phyloP scores from a whole-genome alignment of 1,140 invertebrate genomes.

The Aplysia californica region DNA sequence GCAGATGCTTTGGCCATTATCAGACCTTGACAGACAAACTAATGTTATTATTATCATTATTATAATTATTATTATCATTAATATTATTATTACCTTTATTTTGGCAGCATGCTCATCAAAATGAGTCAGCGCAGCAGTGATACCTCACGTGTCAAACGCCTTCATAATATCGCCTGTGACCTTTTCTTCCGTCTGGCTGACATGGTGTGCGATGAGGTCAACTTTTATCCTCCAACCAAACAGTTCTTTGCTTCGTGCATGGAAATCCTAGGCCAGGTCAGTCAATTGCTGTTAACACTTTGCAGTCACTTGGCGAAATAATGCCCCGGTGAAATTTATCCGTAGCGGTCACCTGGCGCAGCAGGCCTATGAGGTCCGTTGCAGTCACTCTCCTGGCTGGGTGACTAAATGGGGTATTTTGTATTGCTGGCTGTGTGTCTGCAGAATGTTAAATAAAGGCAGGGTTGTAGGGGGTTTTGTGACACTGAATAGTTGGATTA shows the following conservation, averaged over 20 bases:
- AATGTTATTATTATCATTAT: too few species aligned
- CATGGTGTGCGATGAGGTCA: slow-evolving; percentile 76
- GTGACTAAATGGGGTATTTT: too few species aligned
- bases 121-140: slow-evolving; percentile 46
- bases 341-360: not conserved
- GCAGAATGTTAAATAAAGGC: too few species aligned
- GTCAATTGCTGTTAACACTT: slow-evolving; percentile 32
- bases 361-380: not conserved
- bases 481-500: too few species aligned
- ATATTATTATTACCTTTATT: not conserved
- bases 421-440: too few species aligned
- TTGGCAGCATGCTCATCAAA: slow-evolving; percentile 53
- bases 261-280: slow-evolving; percentile 77
- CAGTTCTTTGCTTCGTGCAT: slow-evolving; percentile 79
- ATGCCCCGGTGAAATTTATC: not conserved
- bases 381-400: too few species aligned
- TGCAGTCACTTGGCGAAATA: too few species aligned
- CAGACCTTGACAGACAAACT: too few species aligned
- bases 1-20: too few species aligned
- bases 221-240: slow-evolving; percentile 78
- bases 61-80: too few species aligned
- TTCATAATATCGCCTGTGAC: slow-evolving; percentile 74
- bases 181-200: slow-evolving; percentile 80
- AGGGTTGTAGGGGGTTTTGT: too few species aligned
- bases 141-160: slow-evolving; percentile 22